A percentile compares a stretch with the other conserved stretches of the same genome.
These are phyloP conservation scores for Manis pentadactyla DNA, from an alignment of 2,797 vertebrate species.

Conservation along the genomic window DNA sequence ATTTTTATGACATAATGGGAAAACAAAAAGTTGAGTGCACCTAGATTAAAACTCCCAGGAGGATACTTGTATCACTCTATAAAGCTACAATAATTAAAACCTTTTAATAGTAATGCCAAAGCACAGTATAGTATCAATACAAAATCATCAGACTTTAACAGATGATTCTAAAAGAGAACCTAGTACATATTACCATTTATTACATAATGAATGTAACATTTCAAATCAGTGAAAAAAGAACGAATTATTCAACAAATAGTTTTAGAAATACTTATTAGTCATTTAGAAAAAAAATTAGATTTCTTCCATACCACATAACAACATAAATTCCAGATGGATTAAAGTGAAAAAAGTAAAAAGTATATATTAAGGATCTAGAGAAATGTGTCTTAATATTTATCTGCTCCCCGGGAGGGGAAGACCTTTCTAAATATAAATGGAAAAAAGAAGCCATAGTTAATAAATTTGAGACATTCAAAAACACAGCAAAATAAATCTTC, in stretches of 20 bases:
- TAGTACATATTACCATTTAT: conserved; percentile 58
- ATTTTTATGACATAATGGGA: conserved; percentile 42
- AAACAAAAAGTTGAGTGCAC: neutral
- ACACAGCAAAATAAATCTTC: neutral
- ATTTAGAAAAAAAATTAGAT: neutral
- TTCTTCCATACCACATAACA: conserved; percentile 15
- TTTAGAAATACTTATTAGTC: conserved; percentile 64
- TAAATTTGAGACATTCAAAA: neutral
- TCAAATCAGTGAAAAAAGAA: conserved; percentile 52
- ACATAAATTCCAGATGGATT: conserved; percentile 40
- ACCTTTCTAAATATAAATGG: conserved; percentile 44
- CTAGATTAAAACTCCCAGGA: neutral
- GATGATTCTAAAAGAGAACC: conserved; percentile 45
- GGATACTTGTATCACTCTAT: neutral
- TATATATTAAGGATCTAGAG: neutral
- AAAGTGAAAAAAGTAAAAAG: conserved; percentile 52
- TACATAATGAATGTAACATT: conserved; percentile 57
- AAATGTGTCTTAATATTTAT: conserved; percentile 45
- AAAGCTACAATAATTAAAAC: conserved; percentile 33
- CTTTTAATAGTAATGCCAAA: neutral
- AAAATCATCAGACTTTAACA: conserved; percentile 51
- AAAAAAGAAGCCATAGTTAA: neutral
- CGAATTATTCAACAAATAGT: conserved; percentile 63
- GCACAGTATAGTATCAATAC: neutral
- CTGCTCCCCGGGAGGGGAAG: neutral